phyloP scores from a whole-genome alignment of 2,888 invertebrate genomes.

The Galeopsomyia nigrocyanea region DNA sequence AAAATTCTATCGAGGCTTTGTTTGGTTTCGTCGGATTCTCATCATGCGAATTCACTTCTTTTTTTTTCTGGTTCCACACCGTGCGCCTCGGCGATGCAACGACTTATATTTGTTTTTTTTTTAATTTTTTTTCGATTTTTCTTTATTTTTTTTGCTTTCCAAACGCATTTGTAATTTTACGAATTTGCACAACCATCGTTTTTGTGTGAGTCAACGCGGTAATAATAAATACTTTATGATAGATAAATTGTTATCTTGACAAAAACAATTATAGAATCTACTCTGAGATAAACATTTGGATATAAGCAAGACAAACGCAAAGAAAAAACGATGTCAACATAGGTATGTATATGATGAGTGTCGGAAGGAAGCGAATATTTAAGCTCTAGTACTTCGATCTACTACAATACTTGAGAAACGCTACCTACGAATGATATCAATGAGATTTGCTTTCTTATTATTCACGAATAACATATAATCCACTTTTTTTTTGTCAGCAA shows the following conservation, averaged over 20 bases:
- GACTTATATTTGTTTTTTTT: not conserved
- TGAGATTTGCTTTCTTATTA: not conserved
- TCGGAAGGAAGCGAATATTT: conserved; percentile 36
- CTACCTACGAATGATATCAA: conserved; percentile 25
- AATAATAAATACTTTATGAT: conserved; percentile 18
- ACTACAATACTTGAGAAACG: not conserved
- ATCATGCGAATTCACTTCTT: not conserved
- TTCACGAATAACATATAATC: conserved; percentile 26
- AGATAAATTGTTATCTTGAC: conserved; percentile 16
- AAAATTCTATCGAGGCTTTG: conserved; percentile 49
- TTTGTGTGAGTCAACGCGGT: conserved; percentile 30
- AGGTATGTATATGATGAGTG: conserved; percentile 10
- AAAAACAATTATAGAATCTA: conserved; percentile 18
- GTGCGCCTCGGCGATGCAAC: conserved; percentile 25
- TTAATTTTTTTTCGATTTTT: not conserved
- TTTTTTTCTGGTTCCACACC: conserved; percentile 10
- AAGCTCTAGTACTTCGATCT: conserved; percentile 27
- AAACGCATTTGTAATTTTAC: conserved; percentile 28
- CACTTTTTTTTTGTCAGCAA: conserved; percentile 15
- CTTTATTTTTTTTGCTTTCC: conserved; percentile 10
- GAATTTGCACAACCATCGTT: conserved; percentile 42
- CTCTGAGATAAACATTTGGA: not conserved
- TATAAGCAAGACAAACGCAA: not conserved
- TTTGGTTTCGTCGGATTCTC: conserved; percentile 34
- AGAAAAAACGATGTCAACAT: not conserved